These are phyloP conservation scores for Agrochola lychnidis DNA, from an alignment of 2,888 invertebrate species.

Conservation along the genomic window DNA sequence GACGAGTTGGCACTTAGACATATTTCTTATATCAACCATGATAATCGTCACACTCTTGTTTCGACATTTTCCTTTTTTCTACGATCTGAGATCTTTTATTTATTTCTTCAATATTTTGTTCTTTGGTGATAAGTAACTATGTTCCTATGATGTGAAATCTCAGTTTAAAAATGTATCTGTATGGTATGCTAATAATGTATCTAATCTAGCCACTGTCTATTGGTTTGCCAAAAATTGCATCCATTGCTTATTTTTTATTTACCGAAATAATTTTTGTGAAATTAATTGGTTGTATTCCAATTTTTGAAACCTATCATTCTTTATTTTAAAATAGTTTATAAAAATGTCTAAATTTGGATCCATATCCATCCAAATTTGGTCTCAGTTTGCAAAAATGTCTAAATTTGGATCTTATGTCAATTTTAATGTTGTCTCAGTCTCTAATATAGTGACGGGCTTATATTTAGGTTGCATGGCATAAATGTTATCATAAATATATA, in stretches of 20 bases:
- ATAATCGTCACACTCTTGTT: not conserved
- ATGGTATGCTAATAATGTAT: not conserved
- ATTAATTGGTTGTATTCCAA: slow-evolving; percentile 1
- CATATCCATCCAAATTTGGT: too few species aligned
- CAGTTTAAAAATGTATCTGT: not conserved
- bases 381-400: not conserved
- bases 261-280: not conserved
- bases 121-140: slow-evolving; percentile 19
- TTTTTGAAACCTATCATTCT: not conserved
- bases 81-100: slow-evolving; percentile 3
- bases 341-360: not conserved
- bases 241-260: not conserved
- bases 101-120: slow-evolving; percentile 6
- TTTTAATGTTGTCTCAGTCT: not conserved
- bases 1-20: not conserved
- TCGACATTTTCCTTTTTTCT: slow-evolving; percentile 1
- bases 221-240: not conserved
- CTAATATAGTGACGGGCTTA: not conserved
- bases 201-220: not conserved
- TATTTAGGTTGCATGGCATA: not conserved
- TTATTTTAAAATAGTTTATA: not conserved
- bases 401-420: not conserved
- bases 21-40: not conserved
- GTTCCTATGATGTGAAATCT: slow-evolving; percentile 32
- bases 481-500: slow-evolving; percentile 23